A percentile compares a stretch with the other conserved stretches of the same genome.
phyloP scores from a whole-genome alignment of 2,113 vertebrate genomes.

The Chauna torquata region DNA sequence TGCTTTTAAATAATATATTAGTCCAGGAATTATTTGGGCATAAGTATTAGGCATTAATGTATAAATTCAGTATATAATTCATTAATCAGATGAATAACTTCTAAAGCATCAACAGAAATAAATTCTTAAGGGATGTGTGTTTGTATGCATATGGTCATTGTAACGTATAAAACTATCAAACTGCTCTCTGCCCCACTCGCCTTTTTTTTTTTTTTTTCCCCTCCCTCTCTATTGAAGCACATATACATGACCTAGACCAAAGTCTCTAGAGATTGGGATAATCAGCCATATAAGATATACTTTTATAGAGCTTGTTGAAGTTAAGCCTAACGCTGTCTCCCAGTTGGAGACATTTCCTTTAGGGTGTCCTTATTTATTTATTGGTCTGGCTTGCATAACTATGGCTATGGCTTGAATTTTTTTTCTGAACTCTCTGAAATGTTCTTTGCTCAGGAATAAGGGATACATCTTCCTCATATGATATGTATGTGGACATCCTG shows the following conservation, averaged over 20 bases:
- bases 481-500: not conserved
- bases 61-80: slow-evolving; percentile 64
- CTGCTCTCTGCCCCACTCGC: not conserved
- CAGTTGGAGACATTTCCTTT: not conserved
- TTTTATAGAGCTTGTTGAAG: slow-evolving; percentile 28
- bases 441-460: not conserved
- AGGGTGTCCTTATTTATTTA: not conserved
- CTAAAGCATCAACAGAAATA: slow-evolving; percentile 50
- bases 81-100: slow-evolving; percentile 62
- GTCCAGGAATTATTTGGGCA: slow-evolving; percentile 35
- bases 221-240: not conserved
- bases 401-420: not conserved
- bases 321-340: not conserved
- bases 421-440: not conserved
- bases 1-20: slow-evolving; percentile 63
- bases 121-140: slow-evolving; percentile 40
- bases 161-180: slow-evolving; percentile 64
- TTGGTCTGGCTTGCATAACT: not conserved
- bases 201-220: not conserved
- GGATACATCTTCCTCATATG: not conserved
- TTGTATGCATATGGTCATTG: slow-evolving; percentile 48
- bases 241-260: not conserved
- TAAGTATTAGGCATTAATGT: slow-evolving; percentile 33
- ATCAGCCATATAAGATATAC: not conserved
- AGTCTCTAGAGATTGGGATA: not conserved